A percentile compares a stretch with the other conserved stretches of the same genome.
These are phyloP conservation scores for roundworm (Caenorhabditis elegans) DNA, from an alignment of 1,140 invertebrate genomes.

Conservation along the genomic window WBcel235 BX284602.5:6183501-6184000, in stretches of 20 bases:
- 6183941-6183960: too few species aligned
- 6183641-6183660: too few species aligned
- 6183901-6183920: slow-evolving; percentile 43
- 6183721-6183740: slow-evolving; percentile 39
- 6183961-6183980: too few species aligned
- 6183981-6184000: too few species aligned
- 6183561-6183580: background rate
- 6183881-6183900: slow-evolving; percentile 45
- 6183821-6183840: slow-evolving; percentile 41
- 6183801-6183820: slow-evolving; percentile 45
- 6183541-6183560: slow-evolving; percentile 44
- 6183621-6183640: too few species aligned
- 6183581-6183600: too few species aligned
- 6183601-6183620: background rate
- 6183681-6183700: slow-evolving; percentile 46
- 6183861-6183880: slow-evolving; percentile 32
- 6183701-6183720: slow-evolving; percentile 43
- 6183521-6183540: slow-evolving; percentile 42
- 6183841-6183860: slow-evolving; percentile 32
- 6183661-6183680: slow-evolving; percentile 37
- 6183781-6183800: slow-evolving; percentile 43
- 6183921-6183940: background rate
- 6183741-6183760: slow-evolving; percentile 35
- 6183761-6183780: slow-evolving; percentile 42
- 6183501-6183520: slow-evolving; percentile 34